A percentile compares a stretch with the other conserved stretches of the same genome.
These are phyloP conservation scores for Caenorhabditis sulstoni DNA, from an alignment of 2,888 invertebrate species.

Conservation along the genomic window DNA sequence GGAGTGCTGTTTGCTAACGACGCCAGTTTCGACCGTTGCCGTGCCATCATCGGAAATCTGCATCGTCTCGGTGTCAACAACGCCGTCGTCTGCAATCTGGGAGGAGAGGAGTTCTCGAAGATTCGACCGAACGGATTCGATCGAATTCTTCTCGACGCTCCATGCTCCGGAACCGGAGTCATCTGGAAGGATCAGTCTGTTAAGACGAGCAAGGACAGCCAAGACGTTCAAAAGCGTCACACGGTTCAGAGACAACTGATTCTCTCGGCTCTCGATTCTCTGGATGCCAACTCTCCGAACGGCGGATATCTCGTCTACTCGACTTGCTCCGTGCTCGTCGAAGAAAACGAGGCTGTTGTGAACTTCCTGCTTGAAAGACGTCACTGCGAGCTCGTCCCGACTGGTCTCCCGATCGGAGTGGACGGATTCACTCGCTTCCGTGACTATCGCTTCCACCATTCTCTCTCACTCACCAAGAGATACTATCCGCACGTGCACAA, in stretches of 20 bases:
- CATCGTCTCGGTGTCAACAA: constrained; percentile 96
- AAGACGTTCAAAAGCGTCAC: constrained; percentile 71
- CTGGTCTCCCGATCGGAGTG: constrained; percentile 94
- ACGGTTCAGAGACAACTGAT: constrained; percentile 94
- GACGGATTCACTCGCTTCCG: constrained; percentile 89
- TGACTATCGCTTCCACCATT: constrained; percentile 88
- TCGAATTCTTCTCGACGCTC: constrained; percentile 95
- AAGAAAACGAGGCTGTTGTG: constrained; percentile 98
- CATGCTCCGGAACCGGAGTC: constrained; percentile 98
- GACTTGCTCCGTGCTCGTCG: constrained; percentile 96
- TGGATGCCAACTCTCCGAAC: constrained; percentile 91
- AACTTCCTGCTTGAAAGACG: constrained; percentile 95
- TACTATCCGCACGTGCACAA: constrained; percentile 99
- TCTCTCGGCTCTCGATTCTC: constrained; percentile 95
- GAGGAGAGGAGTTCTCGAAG: constrained; percentile 89
- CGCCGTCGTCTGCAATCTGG: constrained; percentile 90
- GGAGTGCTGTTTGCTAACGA: constrained; percentile 97
- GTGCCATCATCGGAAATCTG: constrained; percentile 90
- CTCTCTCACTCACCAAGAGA: constrained; percentile 89
- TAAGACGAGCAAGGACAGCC: constrained; percentile 87
- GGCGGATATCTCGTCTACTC: constrained; percentile 98
- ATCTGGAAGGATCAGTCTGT: constrained; percentile 97
- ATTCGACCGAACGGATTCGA: constrained; percentile 86
- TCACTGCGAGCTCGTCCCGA: constrained; percentile 91
- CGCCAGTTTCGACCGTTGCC: constrained; percentile 84